Evolutionary conservation across 2,113 vertebrate species (phyloP).

Genomic region (Pseudolaguvia tuberculata): DNA sequence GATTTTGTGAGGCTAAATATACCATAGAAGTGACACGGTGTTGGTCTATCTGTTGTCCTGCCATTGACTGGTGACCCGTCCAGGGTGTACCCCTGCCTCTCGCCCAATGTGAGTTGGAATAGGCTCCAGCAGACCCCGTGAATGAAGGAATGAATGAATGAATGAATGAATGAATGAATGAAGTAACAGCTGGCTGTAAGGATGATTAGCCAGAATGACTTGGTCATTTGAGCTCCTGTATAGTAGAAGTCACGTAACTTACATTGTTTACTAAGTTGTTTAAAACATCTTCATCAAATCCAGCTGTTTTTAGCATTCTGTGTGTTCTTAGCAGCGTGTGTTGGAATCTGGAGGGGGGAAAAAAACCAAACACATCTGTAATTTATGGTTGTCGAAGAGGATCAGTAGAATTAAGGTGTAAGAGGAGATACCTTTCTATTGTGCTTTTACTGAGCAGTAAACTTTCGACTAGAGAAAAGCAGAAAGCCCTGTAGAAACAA

Average conservation of each 20-base stretch:
- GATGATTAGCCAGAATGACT: too few species aligned
- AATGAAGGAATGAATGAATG: too few species aligned
- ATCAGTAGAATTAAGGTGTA: neutral
- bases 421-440: constrained; percentile 70
- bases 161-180: too few species aligned
- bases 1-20: too few species aligned
- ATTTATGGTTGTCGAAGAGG: neutral
- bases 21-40: too few species aligned
- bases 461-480: constrained; percentile 73
- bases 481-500: constrained; percentile 81
- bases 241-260: constrained; percentile 38
- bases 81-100: too few species aligned
- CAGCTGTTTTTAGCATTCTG: constrained; percentile 59
- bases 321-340: constrained; percentile 60
- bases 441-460: constrained; percentile 63
- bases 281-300: constrained; percentile 66
- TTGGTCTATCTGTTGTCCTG: too few species aligned
- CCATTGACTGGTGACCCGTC: too few species aligned
- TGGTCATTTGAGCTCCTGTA: neutral
- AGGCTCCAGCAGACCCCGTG: too few species aligned
- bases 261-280: constrained; percentile 64
- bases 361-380: neutral
- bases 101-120: too few species aligned
- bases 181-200: neutral
- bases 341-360: constrained; percentile 75